Evolutionary conservation across 2,888 invertebrate genomes (phyloP).

Genomic region (Caenorhabditis angaria): DNA sequence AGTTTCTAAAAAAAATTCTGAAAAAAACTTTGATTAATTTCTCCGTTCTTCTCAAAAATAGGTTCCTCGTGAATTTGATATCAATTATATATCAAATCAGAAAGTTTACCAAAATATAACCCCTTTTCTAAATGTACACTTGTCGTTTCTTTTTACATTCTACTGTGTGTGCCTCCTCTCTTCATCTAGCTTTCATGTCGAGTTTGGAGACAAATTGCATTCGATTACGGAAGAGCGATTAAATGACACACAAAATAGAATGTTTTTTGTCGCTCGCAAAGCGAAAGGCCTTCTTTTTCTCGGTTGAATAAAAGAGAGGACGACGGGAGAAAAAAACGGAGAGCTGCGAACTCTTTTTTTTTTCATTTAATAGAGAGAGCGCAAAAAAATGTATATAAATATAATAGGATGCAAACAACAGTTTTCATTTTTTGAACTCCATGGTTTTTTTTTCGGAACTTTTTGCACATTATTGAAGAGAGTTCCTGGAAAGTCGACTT

Average conservation of each 20-base stretch:
- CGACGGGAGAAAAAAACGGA: background rate
- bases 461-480: no score
- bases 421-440: no score
- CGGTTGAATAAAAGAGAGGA: background rate
- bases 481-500: background rate
- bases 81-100: no score
- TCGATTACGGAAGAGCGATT: slow-evolving; percentile 8
- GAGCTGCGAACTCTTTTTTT: background rate
- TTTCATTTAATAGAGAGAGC: background rate
- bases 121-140: background rate
- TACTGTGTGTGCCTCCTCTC: background rate
- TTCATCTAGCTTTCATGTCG: slow-evolving; percentile 1
- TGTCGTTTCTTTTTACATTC: background rate
- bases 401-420: no score
- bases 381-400: no score
- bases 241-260: slow-evolving; percentile 5
- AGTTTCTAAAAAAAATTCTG: no score
- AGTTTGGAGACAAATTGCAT: slow-evolving; percentile 8
- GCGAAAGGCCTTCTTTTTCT: background rate
- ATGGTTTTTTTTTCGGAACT: no score
- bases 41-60: no score
- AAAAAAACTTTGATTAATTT: no score
- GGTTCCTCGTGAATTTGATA: no score
- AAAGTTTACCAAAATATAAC: background rate
- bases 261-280: background rate